Base-by-base conservation (phyloP, 30 jellyfish, hydroid and myxozoan genomes). In the Rhopilema esculentum region DNA sequence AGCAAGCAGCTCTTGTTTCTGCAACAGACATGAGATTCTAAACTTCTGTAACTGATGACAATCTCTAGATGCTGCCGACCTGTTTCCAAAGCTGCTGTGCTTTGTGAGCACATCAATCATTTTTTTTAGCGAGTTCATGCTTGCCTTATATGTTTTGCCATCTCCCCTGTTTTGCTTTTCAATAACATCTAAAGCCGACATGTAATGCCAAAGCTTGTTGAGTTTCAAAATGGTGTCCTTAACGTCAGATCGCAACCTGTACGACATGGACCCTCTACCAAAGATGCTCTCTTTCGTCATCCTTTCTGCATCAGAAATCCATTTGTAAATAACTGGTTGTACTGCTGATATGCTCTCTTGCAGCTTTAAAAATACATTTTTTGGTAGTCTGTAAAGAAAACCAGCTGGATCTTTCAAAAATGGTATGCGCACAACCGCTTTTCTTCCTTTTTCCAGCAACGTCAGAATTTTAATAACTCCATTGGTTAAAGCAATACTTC, bases 371-470 rank as follows among this genome's bases (percentile, higher is more conserved):
- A 72, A 32, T n/a, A 81, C 32, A 8, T 7, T 16, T 2, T 27
- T 31, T 30, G 96, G 96, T 23, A 78, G 27, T n/a, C 48, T 75
- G 1, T 66, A 33, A 57, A 77, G 16, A 61, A 33, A 88, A 2
- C 62, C 66, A 66, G 27, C 57, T 53, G 96, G 96, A 70, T 88
- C 49, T 52, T 24, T 78, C 64, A 88, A 62, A 62, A 66, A 77
- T 49, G 50, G 53, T 20, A 26, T 69, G 12, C 61, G 28, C 21
- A 33, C 1, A 22, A 69, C 29, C 27, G 40, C 51, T 16, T 26
- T 22, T 62, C 82, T 78, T 26, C 29, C 40, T 32, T 27, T 25
- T 31, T 77, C 88, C 50, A 78, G 69, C 66, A 26, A 9, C 26
- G 63, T 20, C 88, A 88, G 24, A 53, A 66, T 26, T 22, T 27